These are phyloP conservation scores for Chrysolina americana DNA, from an alignment of 2,888 invertebrate genomes.

Conservation along the genomic window DNA sequence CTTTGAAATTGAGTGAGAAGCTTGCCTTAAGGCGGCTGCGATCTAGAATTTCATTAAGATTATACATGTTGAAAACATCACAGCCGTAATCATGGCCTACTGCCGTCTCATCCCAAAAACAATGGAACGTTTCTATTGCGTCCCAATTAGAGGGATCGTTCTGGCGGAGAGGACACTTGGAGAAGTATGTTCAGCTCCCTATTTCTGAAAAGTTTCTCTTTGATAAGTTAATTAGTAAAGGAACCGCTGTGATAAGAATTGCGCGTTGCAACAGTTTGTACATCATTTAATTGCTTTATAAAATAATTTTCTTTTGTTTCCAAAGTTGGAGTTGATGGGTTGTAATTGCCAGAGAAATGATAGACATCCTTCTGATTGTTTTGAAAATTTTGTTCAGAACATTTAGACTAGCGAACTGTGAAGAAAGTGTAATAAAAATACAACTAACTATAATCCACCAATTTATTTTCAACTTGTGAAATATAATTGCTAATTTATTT, in stretches of 20 bases:
- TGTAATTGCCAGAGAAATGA: neutral
- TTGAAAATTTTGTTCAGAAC: too few relatives aligned
- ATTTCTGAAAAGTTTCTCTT: slow-evolving; percentile 4
- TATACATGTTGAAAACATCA: slow-evolving; percentile 18
- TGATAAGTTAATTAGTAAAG: slow-evolving; percentile 14
- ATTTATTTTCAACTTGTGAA: too few relatives aligned
- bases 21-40: slow-evolving; percentile 21
- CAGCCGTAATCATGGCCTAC: slow-evolving; percentile 9
- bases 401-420: too few relatives aligned
- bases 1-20: slow-evolving; percentile 36
- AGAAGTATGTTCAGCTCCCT: neutral
- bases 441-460: too few relatives aligned
- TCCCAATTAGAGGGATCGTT: slow-evolving; percentile 17
- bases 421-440: too few relatives aligned
- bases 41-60: slow-evolving; percentile 11
- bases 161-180: neutral
- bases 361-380: slow-evolving; percentile 35
- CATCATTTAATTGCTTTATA: slow-evolving; percentile 1
- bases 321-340: neutral
- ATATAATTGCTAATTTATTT: too few relatives aligned
- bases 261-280: slow-evolving; percentile 9
- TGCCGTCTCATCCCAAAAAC: neutral
- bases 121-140: slow-evolving; percentile 16
- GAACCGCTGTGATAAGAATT: neutral
- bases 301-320: neutral